A percentile compares a stretch with the other conserved stretches of the same genome.
Conservation (phyloP, 2,797 vertebrate species). For the Emys orbicularis region DNA sequence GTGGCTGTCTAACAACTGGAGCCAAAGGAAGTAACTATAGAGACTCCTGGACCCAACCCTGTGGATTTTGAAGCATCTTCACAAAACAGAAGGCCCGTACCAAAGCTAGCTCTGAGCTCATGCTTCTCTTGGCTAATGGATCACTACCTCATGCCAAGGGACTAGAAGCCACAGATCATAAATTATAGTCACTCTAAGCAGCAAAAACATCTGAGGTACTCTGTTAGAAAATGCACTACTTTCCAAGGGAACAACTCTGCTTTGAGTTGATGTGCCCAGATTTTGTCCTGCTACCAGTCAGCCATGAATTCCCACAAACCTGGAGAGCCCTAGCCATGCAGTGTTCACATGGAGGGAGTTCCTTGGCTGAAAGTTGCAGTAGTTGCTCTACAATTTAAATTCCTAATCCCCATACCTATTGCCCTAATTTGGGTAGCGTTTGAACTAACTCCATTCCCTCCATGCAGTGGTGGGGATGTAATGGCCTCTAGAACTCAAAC, state of each 20-base stretch:
- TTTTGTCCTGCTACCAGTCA: neutral
- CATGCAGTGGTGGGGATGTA: neutral
- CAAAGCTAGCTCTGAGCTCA: neutral
- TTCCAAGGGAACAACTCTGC: rapidly evolving
- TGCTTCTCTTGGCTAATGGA: rapidly evolving
- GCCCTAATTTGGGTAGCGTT: neutral
- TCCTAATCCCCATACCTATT: rapidly evolving
- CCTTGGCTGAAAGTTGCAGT: neutral
- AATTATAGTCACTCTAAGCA: neutral
- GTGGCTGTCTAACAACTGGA: neutral
- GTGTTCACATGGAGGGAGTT: rapidly evolving
- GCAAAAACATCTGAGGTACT: rapidly evolving
- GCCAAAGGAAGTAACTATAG: neutral
- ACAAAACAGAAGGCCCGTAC: neutral
- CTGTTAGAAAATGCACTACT: neutral
- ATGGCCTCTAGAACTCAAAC: neutral
- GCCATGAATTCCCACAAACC: neutral
- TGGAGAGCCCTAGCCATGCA: neutral
- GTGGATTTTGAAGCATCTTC: neutral
- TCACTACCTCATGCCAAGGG: rapidly evolving
- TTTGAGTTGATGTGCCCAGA: neutral
- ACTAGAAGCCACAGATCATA: neutral
- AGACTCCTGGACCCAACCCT: neutral
- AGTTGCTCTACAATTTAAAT: rapidly evolving
- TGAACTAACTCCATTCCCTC: rapidly evolving